Conservation (phyloP, 2,888 invertebrate genomes). For the Hermodice carunculata region DNA sequence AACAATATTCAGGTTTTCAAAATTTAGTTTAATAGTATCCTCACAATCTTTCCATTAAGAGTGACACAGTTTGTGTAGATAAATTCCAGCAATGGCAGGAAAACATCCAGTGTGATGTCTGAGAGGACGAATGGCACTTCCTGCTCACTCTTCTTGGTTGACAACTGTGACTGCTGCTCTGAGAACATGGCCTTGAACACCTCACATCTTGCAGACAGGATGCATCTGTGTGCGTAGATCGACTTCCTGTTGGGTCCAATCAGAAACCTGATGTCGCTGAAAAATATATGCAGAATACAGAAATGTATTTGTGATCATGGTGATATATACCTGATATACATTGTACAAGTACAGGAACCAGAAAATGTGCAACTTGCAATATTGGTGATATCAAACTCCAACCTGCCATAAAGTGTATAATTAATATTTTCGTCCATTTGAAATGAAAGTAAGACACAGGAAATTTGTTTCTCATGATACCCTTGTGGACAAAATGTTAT, state of each 20-base stretch:
- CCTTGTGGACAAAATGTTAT: too few species aligned
- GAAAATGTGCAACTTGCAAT: too few species aligned
- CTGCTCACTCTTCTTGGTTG: conserved; percentile 50
- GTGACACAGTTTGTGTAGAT: conserved; percentile 66
- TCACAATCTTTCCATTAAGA: conserved; percentile 60
- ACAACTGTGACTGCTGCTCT: conserved; percentile 46
- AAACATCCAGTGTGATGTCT: conserved; percentile 62
- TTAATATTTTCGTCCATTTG: neutral
- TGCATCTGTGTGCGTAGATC: conserved; percentile 60
- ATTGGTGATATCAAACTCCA: too few species aligned
- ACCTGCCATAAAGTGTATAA: too few species aligned
- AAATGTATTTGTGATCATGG: too few species aligned
- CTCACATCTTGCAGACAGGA: conserved; percentile 62
- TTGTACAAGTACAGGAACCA: too few species aligned
- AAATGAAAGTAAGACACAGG: neutral
- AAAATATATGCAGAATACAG: too few species aligned
- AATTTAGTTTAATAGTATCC: too few species aligned
- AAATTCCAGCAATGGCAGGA: conserved; percentile 63
- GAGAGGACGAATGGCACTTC: conserved; percentile 64
- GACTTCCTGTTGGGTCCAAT: conserved; percentile 62
- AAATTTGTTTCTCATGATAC: too few species aligned
- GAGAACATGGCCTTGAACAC: conserved; percentile 67
- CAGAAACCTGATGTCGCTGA: conserved; percentile 65
- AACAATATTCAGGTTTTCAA: too few species aligned
- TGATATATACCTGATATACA: too few species aligned